A percentile compares a stretch with the other conserved stretches of the same genome.
These are phyloP conservation scores for Gymnarchus niloticus DNA, from an alignment of 2,113 vertebrate genomes.

Conservation along the genomic window DNA sequence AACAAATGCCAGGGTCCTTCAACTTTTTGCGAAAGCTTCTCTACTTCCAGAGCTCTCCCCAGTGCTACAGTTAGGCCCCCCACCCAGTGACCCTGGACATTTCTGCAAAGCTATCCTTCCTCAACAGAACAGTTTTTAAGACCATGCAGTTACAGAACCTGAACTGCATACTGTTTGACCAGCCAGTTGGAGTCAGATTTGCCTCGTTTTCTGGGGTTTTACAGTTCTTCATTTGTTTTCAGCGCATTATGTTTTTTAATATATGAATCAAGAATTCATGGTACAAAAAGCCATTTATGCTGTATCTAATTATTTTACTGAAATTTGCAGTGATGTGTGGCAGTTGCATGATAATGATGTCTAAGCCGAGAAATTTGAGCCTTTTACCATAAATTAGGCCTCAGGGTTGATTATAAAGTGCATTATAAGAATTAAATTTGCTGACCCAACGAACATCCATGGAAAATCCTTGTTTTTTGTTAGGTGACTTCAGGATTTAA, in stretches of 20 bases:
- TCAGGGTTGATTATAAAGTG: not conserved
- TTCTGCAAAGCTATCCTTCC: not conserved
- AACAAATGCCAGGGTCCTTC: constrained; percentile 88
- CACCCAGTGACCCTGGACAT: not conserved
- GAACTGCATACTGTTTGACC: not conserved
- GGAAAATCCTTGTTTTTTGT: not conserved
- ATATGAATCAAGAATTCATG: too few relatives aligned
- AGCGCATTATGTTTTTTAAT: too few relatives aligned
- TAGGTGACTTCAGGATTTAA: not conserved
- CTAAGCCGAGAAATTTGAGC: not conserved
- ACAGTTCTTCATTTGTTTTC: too few relatives aligned
- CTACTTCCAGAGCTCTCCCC: constrained; percentile 60
- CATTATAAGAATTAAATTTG: not conserved
- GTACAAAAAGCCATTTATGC: too few relatives aligned
- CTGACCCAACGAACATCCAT: not conserved
- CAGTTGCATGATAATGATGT: not conserved
- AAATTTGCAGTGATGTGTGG: not conserved
- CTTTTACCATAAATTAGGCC: not conserved
- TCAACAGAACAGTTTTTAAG: not conserved
- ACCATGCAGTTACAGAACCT: too few relatives aligned
- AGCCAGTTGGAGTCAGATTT: not conserved
- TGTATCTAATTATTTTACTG: too few relatives aligned
- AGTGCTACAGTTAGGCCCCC: not conserved
- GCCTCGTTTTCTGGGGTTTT: too few relatives aligned
- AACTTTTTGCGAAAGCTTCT: constrained; percentile 87